A percentile compares a stretch with the other conserved stretches of the same genome.
Evolutionary conservation across 2,797 vertebrate genomes (phyloP).

Genomic region (Philypnodon macrostomus): DNA sequence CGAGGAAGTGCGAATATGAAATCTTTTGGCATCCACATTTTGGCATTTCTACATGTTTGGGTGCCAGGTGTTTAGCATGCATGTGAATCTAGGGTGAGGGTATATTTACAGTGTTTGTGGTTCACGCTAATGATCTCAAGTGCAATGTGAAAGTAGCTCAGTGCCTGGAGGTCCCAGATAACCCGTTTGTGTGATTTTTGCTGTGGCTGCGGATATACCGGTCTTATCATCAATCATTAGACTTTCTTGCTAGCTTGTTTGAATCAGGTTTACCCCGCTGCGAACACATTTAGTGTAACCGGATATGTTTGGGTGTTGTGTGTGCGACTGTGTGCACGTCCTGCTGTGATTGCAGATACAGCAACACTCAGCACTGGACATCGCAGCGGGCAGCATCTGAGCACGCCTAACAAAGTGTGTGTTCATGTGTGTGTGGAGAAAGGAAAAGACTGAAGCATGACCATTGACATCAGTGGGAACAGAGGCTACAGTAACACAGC

Average conservation of each 20-base stretch:
- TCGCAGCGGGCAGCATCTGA: constrained; percentile 59
- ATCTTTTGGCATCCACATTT: constrained; percentile 17
- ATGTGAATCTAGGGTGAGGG: constrained; percentile 11
- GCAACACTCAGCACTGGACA: constrained; percentile 69
- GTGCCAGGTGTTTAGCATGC: constrained; percentile 17
- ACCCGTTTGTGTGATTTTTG: constrained; percentile 72
- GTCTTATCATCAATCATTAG: constrained; percentile 77
- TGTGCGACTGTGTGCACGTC: constrained; percentile 32
- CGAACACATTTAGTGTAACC: constrained; percentile 65
- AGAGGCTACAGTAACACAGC: constrained; percentile 47
- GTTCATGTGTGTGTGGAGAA: constrained; percentile 34
- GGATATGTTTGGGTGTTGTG: constrained; percentile 47
- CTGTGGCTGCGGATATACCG: constrained; percentile 67
- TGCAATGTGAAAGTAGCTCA: constrained; percentile 49
- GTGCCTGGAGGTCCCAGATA: constrained; percentile 67
- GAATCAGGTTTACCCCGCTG: constrained; percentile 72
- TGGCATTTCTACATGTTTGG: constrained; percentile 20
- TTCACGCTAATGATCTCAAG: constrained; percentile 48
- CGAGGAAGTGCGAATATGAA: constrained; percentile 18
- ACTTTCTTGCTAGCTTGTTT: constrained; percentile 61
- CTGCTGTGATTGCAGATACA: constrained; percentile 63
- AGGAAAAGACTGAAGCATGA: constrained; percentile 36
- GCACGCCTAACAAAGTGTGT: constrained; percentile 41
- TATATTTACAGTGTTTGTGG: constrained; percentile 22
- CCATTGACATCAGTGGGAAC: constrained; percentile 38